Conservation (phyloP, 2,113 vertebrate genomes). For the Eira barbara region DNA sequence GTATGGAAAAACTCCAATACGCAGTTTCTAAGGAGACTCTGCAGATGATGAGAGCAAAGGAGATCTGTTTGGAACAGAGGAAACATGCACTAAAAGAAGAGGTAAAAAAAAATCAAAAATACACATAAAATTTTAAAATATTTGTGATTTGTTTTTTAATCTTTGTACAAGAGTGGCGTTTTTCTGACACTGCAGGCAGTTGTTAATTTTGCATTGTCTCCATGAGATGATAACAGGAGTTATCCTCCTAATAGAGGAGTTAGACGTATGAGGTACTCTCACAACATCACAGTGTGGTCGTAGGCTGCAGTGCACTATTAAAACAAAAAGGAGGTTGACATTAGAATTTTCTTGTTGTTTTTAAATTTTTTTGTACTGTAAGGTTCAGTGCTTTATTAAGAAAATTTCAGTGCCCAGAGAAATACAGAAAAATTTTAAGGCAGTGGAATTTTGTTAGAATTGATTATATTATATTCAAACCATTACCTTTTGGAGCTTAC, state of each 20-base stretch:
- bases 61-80: constrained; percentile 97
- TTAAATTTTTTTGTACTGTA: not conserved
- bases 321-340: not conserved
- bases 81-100: constrained; percentile 94
- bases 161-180: not conserved
- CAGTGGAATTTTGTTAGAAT: not conserved
- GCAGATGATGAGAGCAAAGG: constrained; percentile 97
- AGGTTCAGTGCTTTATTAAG: not conserved
- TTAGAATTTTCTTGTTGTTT: not conserved
- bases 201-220: not conserved
- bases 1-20: constrained; percentile 97
- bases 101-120: constrained; percentile 81
- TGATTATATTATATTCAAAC: not conserved
- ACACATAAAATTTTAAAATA: not conserved
- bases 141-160: not conserved
- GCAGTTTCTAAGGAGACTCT: constrained; percentile 96
- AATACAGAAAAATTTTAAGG: not conserved
- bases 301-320: not conserved
- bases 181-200: not conserved
- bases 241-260: not conserved
- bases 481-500: not conserved
- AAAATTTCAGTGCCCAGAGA: not conserved
- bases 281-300: not conserved
- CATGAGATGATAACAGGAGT: not conserved
- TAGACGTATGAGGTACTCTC: not conserved